Evolutionary conservation across 2,888 invertebrate species (phyloP), one percentile per base, ranked within the genome.

Genomic region (Caenorhabditis virilis): DNA sequence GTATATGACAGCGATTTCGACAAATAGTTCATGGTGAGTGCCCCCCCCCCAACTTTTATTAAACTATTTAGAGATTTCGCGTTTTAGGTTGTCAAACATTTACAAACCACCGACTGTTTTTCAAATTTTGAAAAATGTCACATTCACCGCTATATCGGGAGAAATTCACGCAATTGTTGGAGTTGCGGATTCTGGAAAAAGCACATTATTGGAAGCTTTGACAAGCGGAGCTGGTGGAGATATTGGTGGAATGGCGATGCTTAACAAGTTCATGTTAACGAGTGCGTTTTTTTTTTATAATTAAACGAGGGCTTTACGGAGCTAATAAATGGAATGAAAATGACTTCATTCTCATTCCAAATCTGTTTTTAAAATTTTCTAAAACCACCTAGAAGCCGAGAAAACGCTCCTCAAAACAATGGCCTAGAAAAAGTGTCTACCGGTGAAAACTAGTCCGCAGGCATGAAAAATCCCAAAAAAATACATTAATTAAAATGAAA

Each of bases 181-280:
- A 11, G 93, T 93, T 0, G 93, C 93, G 87, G 93, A 93, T 15
- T 93, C 93, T 76, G 95, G 95, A 0, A 97, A 97, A 84, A 89
- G 93, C 30, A 94, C 94, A 0, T 88, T 97, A 2, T 86, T 97
- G 7, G 95, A 95, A 84, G 94, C 95, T 7, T 91, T 95, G 56
- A 85, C 86, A 0, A 84, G 86, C 38, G 78, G 87, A 27, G 89
- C 91, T 13, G 89, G 89, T 70, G 91, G 91, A 1, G 89, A 91
- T 1, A 91, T 91, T 0, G 88, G 92, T 55, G 95, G 95, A 0
- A 91, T 93, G 82, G 91, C 95, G 23, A 87, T 92, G 0, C 87
- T 95, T 1, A 93, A 95, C 84, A 92, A 91, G 0, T 90, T 91
- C 4, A 89, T 91, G 0, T 86, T 95, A 74, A 91, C 91, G 20